Conservation (phyloP, 2,888 invertebrate species). For the Arenicola marina region DNA sequence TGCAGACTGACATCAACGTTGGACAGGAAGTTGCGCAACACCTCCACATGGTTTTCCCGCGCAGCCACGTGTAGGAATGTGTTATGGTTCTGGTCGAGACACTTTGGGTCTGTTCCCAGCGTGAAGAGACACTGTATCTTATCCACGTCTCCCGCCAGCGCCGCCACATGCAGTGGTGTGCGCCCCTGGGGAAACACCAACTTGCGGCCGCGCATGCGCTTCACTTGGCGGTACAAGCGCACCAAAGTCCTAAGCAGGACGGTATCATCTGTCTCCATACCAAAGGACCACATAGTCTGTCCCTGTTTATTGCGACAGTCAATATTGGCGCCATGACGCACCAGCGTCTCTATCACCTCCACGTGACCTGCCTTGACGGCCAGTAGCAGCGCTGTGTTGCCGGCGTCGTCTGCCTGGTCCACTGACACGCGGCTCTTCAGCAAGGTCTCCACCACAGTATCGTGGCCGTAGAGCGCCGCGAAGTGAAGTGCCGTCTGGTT, state of each 20-base stretch:
- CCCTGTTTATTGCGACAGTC: slow-evolving; percentile 49
- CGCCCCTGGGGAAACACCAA: slow-evolving; percentile 18
- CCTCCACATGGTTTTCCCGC: slow-evolving; percentile 37
- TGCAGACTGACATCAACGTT: slow-evolving; percentile 38
- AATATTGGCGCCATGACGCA: slow-evolving; percentile 40
- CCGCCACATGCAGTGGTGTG: slow-evolving; percentile 44
- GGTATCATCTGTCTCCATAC: slow-evolving; percentile 42
- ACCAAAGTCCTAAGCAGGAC: slow-evolving; percentile 36
- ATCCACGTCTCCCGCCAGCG: slow-evolving; percentile 38
- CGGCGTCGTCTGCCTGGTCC: slow-evolving; percentile 51
- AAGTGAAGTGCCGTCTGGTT: slow-evolving; percentile 57
- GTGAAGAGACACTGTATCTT: slow-evolving; percentile 45
- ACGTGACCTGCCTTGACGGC: slow-evolving; percentile 48
- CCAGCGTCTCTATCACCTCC: slow-evolving; percentile 42
- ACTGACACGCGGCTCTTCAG: slow-evolving; percentile 26
- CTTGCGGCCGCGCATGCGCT: not conserved
- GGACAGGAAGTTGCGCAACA: slow-evolving; percentile 37
- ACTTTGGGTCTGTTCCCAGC: slow-evolving; percentile 40
- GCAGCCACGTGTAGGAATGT: slow-evolving; percentile 54
- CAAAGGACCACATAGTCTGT: slow-evolving; percentile 50
- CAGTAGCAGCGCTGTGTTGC: slow-evolving; percentile 48
- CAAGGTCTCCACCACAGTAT: slow-evolving; percentile 43
- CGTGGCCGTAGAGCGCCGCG: slow-evolving; percentile 57
- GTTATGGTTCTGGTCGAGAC: slow-evolving; percentile 46
- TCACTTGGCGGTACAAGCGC: not conserved